These are phyloP conservation scores for Athalia cordata DNA, from an alignment of 2,888 invertebrate genomes.

Conservation along the genomic window DNA sequence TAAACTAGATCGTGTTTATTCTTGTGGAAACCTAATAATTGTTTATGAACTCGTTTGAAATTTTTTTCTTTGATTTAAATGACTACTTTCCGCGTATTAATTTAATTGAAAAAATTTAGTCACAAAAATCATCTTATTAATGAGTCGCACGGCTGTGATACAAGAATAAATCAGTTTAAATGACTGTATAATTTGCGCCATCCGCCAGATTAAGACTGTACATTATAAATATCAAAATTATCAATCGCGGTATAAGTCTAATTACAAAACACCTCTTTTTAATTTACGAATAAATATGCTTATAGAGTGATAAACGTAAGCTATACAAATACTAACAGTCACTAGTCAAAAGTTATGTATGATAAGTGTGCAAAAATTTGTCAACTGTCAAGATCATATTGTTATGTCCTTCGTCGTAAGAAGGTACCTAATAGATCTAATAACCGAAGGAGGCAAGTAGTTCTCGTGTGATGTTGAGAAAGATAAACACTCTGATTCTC, in stretches of 20 bases:
- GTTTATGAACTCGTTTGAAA: too few relatives aligned
- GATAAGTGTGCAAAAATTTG: constrained; percentile 9
- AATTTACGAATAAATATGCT: constrained; percentile 2
- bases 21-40: too few relatives aligned
- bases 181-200: constrained; percentile 41
- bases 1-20: too few relatives aligned
- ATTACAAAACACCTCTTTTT: constrained; percentile 11
- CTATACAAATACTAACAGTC: constrained; percentile 12
- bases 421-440: neutral
- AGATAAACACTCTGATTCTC: neutral
- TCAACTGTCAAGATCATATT: neutral
- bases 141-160: constrained; percentile 47
- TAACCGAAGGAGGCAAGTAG: neutral
- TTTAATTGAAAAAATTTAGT: constrained; percentile 41
- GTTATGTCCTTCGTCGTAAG: neutral
- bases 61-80: too few relatives aligned
- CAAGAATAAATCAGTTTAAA: constrained; percentile 34
- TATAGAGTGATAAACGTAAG: neutral
- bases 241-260: constrained; percentile 23
- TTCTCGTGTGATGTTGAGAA: neutral
- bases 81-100: neutral
- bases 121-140: constrained; percentile 36
- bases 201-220: constrained; percentile 41
- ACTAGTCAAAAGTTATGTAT: constrained; percentile 26
- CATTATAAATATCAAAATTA: constrained; percentile 17